Percentiles rank a stretch among this genome's conserved stretches.
Conservation (phyloP, 2,113 vertebrate species). For the Rhinogobius similis region DNA sequence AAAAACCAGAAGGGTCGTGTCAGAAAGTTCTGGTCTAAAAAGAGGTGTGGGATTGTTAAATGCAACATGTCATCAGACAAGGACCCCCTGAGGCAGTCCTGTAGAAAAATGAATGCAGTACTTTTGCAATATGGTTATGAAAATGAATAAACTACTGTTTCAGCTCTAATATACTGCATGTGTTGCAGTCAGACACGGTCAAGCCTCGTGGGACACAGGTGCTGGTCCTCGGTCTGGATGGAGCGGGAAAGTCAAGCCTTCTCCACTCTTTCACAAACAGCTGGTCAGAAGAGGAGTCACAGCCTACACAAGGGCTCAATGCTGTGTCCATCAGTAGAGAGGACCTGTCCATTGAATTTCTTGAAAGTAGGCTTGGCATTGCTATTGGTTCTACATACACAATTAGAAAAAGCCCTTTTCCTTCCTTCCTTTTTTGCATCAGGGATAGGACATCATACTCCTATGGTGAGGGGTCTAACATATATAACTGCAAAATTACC, state of each 20-base stretch:
- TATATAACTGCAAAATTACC: background rate
- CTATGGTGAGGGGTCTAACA: background rate
- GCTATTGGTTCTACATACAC: background rate
- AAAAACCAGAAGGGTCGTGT: too few species aligned
- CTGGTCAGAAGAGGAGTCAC: constrained; percentile 73
- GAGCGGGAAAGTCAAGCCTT: constrained; percentile 92
- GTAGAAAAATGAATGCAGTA: too few species aligned
- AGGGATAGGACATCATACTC: background rate
- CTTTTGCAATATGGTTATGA: background rate
- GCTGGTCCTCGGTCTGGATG: constrained; percentile 90
- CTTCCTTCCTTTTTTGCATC: too few species aligned
- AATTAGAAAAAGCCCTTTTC: background rate
- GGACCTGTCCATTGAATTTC: constrained; percentile 84
- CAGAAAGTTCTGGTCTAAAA: too few species aligned
- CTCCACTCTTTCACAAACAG: constrained; percentile 83
- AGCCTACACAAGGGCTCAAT: constrained; percentile 87
- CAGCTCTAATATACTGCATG: background rate
- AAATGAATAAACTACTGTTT: too few species aligned
- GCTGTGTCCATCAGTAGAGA: constrained; percentile 83
- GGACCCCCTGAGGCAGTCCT: too few species aligned
- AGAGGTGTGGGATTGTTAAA: too few species aligned
- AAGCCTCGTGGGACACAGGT: constrained; percentile 75
- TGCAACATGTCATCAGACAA: too few species aligned
- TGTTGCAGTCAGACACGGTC: constrained; percentile 61
- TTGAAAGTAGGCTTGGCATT: constrained; percentile 84